Conservation (phyloP, 2,113 vertebrate genomes). For the Oncorhynchus clarkii region DNA sequence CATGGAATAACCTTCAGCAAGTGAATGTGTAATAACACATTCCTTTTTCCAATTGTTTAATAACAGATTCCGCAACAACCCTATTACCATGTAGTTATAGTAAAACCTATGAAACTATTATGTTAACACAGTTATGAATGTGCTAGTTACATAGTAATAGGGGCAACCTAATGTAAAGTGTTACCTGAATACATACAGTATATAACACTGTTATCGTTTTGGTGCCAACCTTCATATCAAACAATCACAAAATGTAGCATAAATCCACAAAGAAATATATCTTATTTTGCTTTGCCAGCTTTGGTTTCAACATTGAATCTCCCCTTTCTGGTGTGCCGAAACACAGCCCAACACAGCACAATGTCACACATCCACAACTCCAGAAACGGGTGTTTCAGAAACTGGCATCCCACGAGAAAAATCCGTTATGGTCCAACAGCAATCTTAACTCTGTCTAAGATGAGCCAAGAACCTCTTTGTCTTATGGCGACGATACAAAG, state of each 20-base stretch:
- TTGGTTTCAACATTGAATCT: conserved; percentile 58
- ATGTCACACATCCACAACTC: conserved; percentile 16
- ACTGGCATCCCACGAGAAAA: conserved; percentile 42
- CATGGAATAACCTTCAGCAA: background rate
- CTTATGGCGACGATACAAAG: conserved; percentile 39
- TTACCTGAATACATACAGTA: background rate
- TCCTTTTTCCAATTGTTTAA: too few relatives aligned
- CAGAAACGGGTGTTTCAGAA: conserved; percentile 11
- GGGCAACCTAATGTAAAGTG: background rate
- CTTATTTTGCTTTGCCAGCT: conserved; percentile 49
- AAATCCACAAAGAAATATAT: conserved; percentile 27
- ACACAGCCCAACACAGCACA: conserved; percentile 34
- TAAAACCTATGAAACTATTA: too few relatives aligned
- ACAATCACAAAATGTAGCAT: conserved; percentile 11
- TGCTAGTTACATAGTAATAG: too few relatives aligned
- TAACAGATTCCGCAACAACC: too few relatives aligned
- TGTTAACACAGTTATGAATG: too few relatives aligned
- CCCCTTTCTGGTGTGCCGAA: conserved; percentile 53
- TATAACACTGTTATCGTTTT: background rate
- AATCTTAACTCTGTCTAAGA: conserved; percentile 42
- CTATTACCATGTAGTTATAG: too few relatives aligned
- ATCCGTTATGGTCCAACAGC: conserved; percentile 40
- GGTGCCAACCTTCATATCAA: background rate
- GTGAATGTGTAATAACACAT: too few relatives aligned
- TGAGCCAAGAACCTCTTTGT: conserved; percentile 48